These are phyloP conservation scores for Leptogaster cylindrica DNA, from an alignment of 2,888 invertebrate genomes.

Conservation along the genomic window DNA sequence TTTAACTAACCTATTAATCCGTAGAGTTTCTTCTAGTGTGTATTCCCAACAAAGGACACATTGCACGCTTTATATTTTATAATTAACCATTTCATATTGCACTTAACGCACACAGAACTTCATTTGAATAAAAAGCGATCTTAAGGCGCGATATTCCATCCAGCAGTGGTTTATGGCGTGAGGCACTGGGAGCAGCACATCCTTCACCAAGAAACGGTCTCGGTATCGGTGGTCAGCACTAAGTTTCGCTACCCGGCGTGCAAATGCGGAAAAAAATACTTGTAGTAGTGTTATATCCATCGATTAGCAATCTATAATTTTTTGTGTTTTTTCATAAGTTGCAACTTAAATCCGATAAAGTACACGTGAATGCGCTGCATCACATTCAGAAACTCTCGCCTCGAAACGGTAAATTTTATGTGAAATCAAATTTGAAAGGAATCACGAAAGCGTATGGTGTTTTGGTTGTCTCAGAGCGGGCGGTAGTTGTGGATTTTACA, in stretches of 20 bases:
- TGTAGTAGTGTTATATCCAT: conserved; percentile 20
- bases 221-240: background rate
- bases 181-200: background rate
- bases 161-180: conserved; percentile 1
- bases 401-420: background rate
- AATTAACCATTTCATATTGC: conserved; percentile 34
- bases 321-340: conserved; percentile 22
- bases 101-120: conserved; percentile 39
- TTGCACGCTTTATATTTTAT: conserved; percentile 17
- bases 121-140: conserved; percentile 25
- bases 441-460: conserved; percentile 6
- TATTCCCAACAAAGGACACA: no score
- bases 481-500: no score
- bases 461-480: no score
- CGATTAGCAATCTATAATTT: conserved; percentile 30
- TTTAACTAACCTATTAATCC: conserved; percentile 27
- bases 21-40: background rate
- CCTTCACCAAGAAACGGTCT: background rate
- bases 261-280: conserved; percentile 1
- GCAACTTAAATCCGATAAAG: conserved; percentile 3
- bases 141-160: conserved; percentile 32
- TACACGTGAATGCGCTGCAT: background rate
- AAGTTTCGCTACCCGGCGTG: conserved; percentile 7
- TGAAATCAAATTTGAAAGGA: background rate
- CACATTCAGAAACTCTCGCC: background rate